Base-by-base conservation (phyloP, 92 coral and sea anemone genomes). In the Meandrina meandrites region DNA sequence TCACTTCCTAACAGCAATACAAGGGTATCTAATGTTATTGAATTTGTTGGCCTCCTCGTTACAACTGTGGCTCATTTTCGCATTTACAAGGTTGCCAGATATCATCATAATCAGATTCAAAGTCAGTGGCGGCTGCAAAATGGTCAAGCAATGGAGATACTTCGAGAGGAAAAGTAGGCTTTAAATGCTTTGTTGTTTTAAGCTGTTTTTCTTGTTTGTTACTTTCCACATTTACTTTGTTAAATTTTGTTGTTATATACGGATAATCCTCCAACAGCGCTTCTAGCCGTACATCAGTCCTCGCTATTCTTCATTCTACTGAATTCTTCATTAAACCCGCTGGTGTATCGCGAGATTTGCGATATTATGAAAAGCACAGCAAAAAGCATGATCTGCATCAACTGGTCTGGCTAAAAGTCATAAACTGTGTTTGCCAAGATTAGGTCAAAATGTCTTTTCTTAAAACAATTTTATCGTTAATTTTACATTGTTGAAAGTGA, bases 71-170 rank as follows among this genome's bases (percentile, higher is more conserved):
- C 48, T 5, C 17, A 54, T 35, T 16, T 57, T 58, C 28, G 48
- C 17, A 8, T 57, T 79, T 79, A 1, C 8, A 56, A 21, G 8
- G 82, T 79, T 31, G 69, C 32, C 9, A 37, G 48, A 45, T 77
- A 69, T 71, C 90, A 87, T 34, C 36, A n/a, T 15, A 74, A 62
- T 69, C 84, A 79, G 36, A 86, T 86, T 47, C 36, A 35, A 7
- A 40, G 4, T 30, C 90, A 80, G 80, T 21, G 14, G 14, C 79
- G 47, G 50, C 56, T 73, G 28, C 27, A 35, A 66, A 37, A 45
- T 12, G 58, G 15, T 15, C 1, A 11, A 71, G 40, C 14, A 71
- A 19, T 69, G 32, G 42, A 70, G 60, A 12, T 42, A 16, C 77
- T 53, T 22, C 22, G 79, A 15, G 32, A 37, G 34, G 37, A 83